These are phyloP conservation scores for Calameuta pallipes DNA, from an alignment of 2,888 invertebrate species.

Conservation along the genomic window DNA sequence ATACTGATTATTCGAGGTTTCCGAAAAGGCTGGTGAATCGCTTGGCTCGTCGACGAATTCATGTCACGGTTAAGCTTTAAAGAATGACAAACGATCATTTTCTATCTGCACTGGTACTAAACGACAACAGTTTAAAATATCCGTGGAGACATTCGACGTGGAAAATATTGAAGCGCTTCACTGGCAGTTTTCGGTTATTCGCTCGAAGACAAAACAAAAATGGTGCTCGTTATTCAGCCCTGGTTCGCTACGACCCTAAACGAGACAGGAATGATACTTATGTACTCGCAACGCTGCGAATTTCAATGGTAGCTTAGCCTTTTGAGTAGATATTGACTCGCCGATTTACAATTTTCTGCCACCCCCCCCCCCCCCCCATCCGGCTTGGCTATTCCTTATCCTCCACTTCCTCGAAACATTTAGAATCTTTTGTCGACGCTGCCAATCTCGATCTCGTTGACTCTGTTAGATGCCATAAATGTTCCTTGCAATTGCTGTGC, in stretches of 20 bases:
- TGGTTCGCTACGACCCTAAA: background rate
- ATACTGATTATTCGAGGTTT: background rate
- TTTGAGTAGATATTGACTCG: background rate
- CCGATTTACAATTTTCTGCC: background rate
- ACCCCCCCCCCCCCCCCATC: too few relatives aligned
- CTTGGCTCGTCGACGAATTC: background rate
- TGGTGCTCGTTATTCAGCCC: background rate
- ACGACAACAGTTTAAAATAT: background rate
- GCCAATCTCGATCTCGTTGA: background rate
- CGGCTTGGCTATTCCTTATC: background rate
- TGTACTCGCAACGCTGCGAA: background rate
- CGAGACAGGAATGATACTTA: background rate
- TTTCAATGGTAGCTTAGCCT: background rate
- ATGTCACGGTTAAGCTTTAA: background rate
- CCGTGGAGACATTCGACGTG: background rate
- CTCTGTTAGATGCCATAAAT: slow-evolving; percentile 13
- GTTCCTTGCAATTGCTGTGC: slow-evolving; percentile 9
- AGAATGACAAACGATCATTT: background rate
- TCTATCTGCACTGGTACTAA: background rate
- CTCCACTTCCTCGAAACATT: background rate
- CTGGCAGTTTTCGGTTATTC: background rate
- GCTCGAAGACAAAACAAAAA: background rate
- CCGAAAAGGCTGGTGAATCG: background rate
- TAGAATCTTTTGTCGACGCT: background rate
- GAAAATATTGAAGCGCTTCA: background rate